phyloP scores from a whole-genome alignment of 2,113 vertebrate genomes.

The Scopus umbretta region DNA sequence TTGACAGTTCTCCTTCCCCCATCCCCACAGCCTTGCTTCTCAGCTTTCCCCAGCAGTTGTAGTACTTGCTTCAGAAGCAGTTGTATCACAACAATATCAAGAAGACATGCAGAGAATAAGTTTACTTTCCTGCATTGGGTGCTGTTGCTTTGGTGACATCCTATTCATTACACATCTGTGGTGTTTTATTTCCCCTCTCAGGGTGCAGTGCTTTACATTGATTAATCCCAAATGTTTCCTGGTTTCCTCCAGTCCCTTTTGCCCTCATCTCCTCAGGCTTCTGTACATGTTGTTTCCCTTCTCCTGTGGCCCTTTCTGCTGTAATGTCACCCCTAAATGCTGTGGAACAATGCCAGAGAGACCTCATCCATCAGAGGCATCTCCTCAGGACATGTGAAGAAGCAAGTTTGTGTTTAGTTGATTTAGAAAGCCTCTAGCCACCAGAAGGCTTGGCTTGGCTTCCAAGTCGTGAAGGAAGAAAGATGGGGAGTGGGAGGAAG shows the following conservation, averaged over 20 bases:
- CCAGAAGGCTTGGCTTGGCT: background rate
- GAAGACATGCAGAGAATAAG: background rate
- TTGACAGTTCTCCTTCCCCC: background rate
- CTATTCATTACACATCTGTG: background rate
- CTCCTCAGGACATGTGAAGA: background rate
- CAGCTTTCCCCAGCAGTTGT: background rate
- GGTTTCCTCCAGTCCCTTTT: background rate
- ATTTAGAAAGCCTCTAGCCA: background rate
- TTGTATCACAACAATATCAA: background rate
- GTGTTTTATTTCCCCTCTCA: background rate
- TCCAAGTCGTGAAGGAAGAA: background rate
- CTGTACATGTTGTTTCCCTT: background rate
- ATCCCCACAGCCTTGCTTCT: background rate
- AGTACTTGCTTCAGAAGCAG: background rate
- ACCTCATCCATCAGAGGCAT: background rate
- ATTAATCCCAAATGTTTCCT: slow-evolving; percentile 8
- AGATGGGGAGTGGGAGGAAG: background rate
- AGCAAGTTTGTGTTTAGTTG: background rate
- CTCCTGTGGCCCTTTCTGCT: background rate
- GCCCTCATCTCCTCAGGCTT: background rate
- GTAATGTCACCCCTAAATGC: background rate
- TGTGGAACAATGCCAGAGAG: background rate
- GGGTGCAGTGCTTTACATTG: background rate
- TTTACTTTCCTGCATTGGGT: background rate
- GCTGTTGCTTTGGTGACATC: background rate